phyloP scores from a whole-genome alignment of 2,888 invertebrate genomes.

The Seira sanloemensis region DNA sequence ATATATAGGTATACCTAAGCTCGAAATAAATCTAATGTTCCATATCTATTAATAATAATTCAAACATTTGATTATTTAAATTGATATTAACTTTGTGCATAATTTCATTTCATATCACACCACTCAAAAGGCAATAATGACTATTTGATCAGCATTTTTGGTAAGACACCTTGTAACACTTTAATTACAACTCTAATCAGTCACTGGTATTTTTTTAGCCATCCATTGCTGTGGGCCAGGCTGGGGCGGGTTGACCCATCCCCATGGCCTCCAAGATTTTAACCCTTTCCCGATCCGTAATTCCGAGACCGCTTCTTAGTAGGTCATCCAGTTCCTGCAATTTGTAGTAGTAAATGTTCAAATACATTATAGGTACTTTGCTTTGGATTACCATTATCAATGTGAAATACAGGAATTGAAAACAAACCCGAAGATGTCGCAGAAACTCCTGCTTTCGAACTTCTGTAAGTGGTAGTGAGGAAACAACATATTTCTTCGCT shows the following conservation, averaged over 20 bases:
- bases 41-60: too few relatives aligned
- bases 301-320: conserved; percentile 38
- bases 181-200: too few relatives aligned
- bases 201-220: too few relatives aligned
- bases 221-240: conserved; percentile 31
- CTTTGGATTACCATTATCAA: neutral
- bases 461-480: conserved; percentile 10
- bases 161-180: too few relatives aligned
- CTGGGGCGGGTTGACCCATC: conserved; percentile 11
- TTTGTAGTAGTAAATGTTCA: too few relatives aligned
- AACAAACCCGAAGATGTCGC: conserved; percentile 22
- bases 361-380: too few relatives aligned
- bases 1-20: neutral
- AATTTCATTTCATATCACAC: too few relatives aligned
- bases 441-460: conserved; percentile 25
- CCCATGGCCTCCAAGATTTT: conserved; percentile 46
- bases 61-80: too few relatives aligned
- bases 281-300: conserved; percentile 33
- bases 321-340: conserved; percentile 44
- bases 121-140: too few relatives aligned
- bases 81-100: too few relatives aligned
- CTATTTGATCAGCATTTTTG: too few relatives aligned
- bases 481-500: conserved; percentile 24
- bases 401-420: neutral
- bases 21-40: too few relatives aligned